Percentiles rank a stretch among this genome's conserved stretches.
Conservation (phyloP, 2,113 vertebrate genomes). For the Corythaixoides concolor region DNA sequence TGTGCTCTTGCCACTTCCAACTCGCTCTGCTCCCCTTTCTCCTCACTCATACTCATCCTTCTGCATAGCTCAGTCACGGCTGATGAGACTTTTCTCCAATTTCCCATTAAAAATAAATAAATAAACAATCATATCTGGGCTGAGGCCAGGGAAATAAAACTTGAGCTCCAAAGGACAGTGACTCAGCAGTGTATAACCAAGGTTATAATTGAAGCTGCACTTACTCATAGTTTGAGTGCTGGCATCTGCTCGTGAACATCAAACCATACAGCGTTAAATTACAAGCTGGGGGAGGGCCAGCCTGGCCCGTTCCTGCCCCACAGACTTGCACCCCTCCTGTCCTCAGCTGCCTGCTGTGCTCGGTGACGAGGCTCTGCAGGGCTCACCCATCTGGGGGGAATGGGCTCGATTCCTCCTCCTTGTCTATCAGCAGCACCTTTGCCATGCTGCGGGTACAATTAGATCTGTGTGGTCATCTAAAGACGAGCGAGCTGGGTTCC, state of each 20-base stretch:
- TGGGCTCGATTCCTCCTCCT: neutral
- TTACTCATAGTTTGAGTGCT: neutral
- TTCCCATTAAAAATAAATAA: neutral
- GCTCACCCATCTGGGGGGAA: neutral
- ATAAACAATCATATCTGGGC: neutral
- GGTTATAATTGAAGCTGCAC: neutral
- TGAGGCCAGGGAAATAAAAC: neutral
- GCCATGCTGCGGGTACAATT: neutral
- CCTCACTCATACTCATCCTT: neutral
- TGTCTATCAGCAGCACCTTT: neutral
- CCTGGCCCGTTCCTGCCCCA: neutral
- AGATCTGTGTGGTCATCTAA: neutral
- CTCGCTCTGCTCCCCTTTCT: neutral
- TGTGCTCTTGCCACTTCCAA: fast-evolving
- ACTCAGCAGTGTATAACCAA: neutral
- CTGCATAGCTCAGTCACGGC: neutral
- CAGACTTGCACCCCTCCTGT: neutral
- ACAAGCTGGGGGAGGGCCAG: neutral
- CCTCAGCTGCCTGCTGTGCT: neutral
- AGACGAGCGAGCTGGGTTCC: neutral
- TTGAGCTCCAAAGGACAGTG: neutral
- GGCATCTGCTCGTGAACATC: neutral
- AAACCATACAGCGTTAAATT: neutral
- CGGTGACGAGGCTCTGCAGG: neutral
- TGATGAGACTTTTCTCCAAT: neutral